Evolutionary conservation across 2,797 vertebrate species (phyloP).

Genomic region (Cossypha heuglini): DNA sequence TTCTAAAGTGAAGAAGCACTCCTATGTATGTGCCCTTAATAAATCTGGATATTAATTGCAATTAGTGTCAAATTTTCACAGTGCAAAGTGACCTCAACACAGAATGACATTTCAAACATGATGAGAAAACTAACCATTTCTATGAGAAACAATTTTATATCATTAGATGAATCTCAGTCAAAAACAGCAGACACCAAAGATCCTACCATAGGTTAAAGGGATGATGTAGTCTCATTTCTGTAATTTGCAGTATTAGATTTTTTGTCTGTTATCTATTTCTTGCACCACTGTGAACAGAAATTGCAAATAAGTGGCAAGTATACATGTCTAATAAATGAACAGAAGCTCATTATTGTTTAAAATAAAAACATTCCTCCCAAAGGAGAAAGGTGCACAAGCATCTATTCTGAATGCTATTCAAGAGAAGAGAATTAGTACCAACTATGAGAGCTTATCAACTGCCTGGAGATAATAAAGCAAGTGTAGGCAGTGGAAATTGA

Average conservation of each 20-base stretch:
- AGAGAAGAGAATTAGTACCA: not conserved
- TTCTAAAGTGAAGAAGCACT: not conserved
- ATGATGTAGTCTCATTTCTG: not conserved
- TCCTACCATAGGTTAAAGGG: not conserved
- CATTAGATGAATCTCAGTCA: not conserved
- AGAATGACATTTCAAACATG: not conserved
- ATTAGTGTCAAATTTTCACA: constrained; percentile 15
- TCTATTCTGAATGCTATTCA: not conserved
- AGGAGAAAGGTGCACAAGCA: not conserved
- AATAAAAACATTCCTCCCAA: not conserved
- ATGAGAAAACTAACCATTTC: constrained; percentile 22
- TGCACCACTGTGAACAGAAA: not conserved
- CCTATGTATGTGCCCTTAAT: not conserved
- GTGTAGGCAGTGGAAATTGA: not conserved
- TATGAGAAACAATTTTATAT: not conserved
- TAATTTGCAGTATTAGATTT: not conserved
- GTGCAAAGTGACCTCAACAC: not conserved
- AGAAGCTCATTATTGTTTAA: not conserved
- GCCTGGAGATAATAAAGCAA: not conserved
- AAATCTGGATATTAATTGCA: constrained; percentile 12
- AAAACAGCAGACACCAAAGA: not conserved
- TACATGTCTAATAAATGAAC: not conserved
- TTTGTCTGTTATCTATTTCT: not conserved
- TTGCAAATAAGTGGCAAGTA: not conserved
- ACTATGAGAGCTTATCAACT: not conserved